Percentiles rank a stretch among this genome's conserved stretches.
Conservation (phyloP, 2,113 vertebrate genomes). For the Ciconia boyciana region DNA sequence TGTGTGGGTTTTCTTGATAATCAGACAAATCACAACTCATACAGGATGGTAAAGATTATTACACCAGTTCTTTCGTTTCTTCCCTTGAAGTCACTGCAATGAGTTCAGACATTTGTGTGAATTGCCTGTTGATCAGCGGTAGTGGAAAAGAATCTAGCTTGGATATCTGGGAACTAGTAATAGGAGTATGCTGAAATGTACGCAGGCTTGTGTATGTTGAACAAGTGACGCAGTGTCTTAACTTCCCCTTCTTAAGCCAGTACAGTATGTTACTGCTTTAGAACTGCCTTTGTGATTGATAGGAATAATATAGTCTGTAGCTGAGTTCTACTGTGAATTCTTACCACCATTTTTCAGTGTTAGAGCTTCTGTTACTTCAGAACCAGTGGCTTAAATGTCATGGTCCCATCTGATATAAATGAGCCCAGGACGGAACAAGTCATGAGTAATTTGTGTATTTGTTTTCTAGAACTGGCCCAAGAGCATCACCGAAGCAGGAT, state of each 20-base stretch:
- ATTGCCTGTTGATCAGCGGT: not conserved
- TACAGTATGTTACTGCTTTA: not conserved
- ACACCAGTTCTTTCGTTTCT: not conserved
- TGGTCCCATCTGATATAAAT: not conserved
- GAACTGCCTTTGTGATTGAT: not conserved
- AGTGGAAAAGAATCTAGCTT: not conserved
- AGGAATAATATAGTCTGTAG: not conserved
- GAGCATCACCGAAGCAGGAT: conserved; percentile 24
- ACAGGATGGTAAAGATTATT: not conserved
- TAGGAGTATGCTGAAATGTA: not conserved
- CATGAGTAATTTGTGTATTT: not conserved
- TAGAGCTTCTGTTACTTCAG: not conserved
- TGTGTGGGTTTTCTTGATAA: not conserved
- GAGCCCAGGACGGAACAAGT: not conserved
- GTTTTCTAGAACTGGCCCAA: conserved; percentile 64
- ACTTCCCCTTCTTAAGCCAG: not conserved
- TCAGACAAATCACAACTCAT: not conserved
- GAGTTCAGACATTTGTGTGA: not conserved
- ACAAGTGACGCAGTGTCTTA: not conserved
- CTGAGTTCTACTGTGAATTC: not conserved
- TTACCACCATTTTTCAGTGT: not conserved
- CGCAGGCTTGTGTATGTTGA: not conserved
- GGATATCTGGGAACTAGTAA: not conserved
- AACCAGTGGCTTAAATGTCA: not conserved
- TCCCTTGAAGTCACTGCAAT: not conserved